A percentile compares a stretch with the other conserved stretches of the same genome.
These are phyloP conservation scores for Drosophila testacea DNA, from an alignment of 2,888 invertebrate species.

Conservation along the genomic window DNA sequence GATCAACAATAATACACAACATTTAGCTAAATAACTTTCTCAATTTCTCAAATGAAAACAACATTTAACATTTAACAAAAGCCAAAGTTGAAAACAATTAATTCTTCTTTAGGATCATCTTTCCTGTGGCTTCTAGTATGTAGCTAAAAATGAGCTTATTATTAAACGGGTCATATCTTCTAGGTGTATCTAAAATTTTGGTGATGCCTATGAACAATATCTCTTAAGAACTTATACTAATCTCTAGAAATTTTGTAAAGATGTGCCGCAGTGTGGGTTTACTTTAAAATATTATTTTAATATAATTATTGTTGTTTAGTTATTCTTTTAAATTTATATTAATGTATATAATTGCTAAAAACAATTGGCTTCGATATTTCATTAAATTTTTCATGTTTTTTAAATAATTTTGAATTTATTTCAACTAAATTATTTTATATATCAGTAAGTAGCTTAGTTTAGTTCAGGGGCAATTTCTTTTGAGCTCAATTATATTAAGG, in stretches of 20 bases:
- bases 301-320: slow-evolving; percentile 35
- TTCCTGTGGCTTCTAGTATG: slow-evolving; percentile 26
- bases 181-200: slow-evolving; percentile 38
- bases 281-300: slow-evolving; percentile 53
- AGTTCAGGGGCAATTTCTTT: slow-evolving; percentile 56
- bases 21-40: slow-evolving; percentile 17
- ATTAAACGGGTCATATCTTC: slow-evolving; percentile 33
- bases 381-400: slow-evolving; percentile 39
- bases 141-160: slow-evolving; percentile 61
- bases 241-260: slow-evolving; percentile 16
- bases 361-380: slow-evolving; percentile 80
- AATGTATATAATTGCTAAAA: slow-evolving; percentile 76
- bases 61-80: slow-evolving; percentile 23
- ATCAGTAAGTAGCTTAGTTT: slow-evolving; percentile 37
- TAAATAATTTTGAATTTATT: slow-evolving; percentile 14
- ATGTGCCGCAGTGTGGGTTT: slow-evolving; percentile 59
- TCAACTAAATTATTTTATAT: slow-evolving; percentile 31
- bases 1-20: slow-evolving; percentile 24
- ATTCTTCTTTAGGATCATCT: slow-evolving; percentile 11
- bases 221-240: slow-evolving; percentile 38
- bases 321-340: slow-evolving; percentile 40
- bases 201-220: slow-evolving; percentile 54
- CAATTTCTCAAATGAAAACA: slow-evolving; percentile 6
- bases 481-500: slow-evolving; percentile 46
- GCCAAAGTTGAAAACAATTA: slow-evolving; percentile 16